A percentile compares a stretch with the other conserved stretches of the same genome.
These are phyloP conservation scores for Brachionus angularis DNA, from an alignment of 1,140 invertebrate genomes.

Conservation along the genomic window DNA sequence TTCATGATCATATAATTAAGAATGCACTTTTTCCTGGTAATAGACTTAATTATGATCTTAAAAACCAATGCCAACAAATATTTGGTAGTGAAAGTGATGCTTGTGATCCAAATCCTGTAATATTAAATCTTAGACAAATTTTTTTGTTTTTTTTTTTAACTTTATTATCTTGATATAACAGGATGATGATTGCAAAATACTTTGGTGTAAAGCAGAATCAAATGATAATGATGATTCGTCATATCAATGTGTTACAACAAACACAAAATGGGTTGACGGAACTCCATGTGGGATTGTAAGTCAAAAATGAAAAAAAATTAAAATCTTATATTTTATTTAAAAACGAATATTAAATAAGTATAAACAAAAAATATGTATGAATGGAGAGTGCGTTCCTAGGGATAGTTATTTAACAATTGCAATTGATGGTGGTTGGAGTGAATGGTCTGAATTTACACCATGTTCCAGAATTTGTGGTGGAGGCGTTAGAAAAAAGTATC, in stretches of 20 bases:
- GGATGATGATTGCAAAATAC: conserved; percentile 33
- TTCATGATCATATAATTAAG: conserved; percentile 1
- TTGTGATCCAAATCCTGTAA: conserved; percentile 26
- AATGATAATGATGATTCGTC: not conserved
- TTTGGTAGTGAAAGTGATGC: conserved; percentile 29
- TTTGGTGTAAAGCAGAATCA: conserved; percentile 33
- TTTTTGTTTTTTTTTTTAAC: not conserved
- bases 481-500: conserved; percentile 24
- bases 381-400: conserved; percentile 35
- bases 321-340: not conserved
- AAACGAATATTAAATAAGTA: not conserved
- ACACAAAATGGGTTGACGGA: conserved; percentile 40
- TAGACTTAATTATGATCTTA: not conserved
- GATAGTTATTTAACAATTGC: not conserved
- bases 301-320: not conserved
- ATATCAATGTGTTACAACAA: conserved; percentile 31
- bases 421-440: conserved; percentile 23
- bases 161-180: not conserved
- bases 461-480: conserved; percentile 43
- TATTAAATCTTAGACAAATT: not conserved
- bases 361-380: not conserved
- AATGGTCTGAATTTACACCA: conserved; percentile 23
- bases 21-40: conserved; percentile 5
- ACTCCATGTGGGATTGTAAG: conserved; percentile 17
- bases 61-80: conserved; percentile 35